Evolutionary conservation across 23 tunicate species (phyloP).

Genomic region (Styela plicata): DNA sequence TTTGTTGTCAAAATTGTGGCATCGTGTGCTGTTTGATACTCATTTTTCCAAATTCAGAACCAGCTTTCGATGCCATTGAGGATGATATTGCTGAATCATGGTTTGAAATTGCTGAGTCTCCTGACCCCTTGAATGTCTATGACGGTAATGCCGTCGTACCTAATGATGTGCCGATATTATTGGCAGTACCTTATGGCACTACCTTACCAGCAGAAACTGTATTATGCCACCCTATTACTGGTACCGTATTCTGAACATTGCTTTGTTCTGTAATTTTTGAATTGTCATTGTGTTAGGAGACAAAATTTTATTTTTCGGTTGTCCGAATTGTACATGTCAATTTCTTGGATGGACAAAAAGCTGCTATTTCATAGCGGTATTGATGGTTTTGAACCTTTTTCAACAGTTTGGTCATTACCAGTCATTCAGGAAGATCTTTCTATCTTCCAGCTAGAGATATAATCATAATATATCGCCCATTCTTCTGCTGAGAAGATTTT

Average conservation of each 20-base stretch:
- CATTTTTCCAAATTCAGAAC: neutral
- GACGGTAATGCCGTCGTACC: neutral
- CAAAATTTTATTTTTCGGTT: too few relatives aligned
- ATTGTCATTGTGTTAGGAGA: neutral
- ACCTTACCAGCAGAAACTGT: slow-evolving; percentile 25
- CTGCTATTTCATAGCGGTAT: too few relatives aligned
- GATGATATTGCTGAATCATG: slow-evolving; percentile 24
- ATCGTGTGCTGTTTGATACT: neutral
- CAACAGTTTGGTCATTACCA: too few relatives aligned
- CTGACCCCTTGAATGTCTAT: neutral
- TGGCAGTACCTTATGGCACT: slow-evolving; percentile 24
- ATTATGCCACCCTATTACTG: slow-evolving; percentile 23
- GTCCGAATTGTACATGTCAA: too few relatives aligned
- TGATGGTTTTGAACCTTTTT: too few relatives aligned
- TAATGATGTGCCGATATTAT: slow-evolving; percentile 11
- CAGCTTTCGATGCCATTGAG: slow-evolving; percentile 23
- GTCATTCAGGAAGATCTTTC: too few relatives aligned
- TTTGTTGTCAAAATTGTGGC: neutral
- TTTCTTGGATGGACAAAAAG: too few relatives aligned
- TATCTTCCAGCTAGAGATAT: too few relatives aligned
- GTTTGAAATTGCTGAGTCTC: slow-evolving; percentile 3
- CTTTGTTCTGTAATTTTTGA: neutral
- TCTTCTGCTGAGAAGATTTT: too few relatives aligned
- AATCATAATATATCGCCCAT: too few relatives aligned
- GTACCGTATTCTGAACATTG: neutral